phyloP scores from a whole-genome alignment of 2,797 vertebrate genomes.

The Scolopax bukidnonensis region DNA sequence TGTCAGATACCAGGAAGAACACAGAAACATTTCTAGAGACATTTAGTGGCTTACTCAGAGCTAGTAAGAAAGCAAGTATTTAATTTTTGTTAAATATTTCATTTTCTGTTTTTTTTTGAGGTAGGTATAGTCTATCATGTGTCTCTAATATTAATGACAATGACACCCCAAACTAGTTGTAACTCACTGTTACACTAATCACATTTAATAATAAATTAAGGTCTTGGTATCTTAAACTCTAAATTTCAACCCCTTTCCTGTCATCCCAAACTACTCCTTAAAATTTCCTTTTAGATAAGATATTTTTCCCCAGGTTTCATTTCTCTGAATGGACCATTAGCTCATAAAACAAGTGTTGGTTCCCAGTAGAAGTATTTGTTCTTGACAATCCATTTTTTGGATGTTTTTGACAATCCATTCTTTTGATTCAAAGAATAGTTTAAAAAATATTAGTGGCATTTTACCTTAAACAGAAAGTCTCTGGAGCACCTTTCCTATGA shows the following conservation, averaged over 20 bases:
- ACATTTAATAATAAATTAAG: not conserved
- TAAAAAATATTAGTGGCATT: not conserved
- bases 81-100: not conserved
- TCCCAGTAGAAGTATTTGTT: not conserved
- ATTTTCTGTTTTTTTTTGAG: not conserved
- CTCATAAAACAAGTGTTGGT: not conserved
- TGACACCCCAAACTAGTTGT: not conserved
- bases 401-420: not conserved
- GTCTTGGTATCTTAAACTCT: not conserved
- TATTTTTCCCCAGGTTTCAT: not conserved
- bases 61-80: not conserved
- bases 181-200: not conserved
- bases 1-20: not conserved
- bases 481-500: not conserved
- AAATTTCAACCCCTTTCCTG: not conserved
- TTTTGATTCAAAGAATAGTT: not conserved
- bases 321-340: not conserved
- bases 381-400: not conserved
- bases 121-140: not conserved
- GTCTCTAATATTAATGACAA: not conserved
- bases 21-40: not conserved
- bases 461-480: not conserved
- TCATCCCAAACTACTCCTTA: not conserved
- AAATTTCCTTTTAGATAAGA: not conserved
- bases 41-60: not conserved